Percentiles rank a stretch among this genome's conserved stretches.
Evolutionary conservation across 2,113 vertebrate species (phyloP).

Genomic region (Lagopus leucura): DNA sequence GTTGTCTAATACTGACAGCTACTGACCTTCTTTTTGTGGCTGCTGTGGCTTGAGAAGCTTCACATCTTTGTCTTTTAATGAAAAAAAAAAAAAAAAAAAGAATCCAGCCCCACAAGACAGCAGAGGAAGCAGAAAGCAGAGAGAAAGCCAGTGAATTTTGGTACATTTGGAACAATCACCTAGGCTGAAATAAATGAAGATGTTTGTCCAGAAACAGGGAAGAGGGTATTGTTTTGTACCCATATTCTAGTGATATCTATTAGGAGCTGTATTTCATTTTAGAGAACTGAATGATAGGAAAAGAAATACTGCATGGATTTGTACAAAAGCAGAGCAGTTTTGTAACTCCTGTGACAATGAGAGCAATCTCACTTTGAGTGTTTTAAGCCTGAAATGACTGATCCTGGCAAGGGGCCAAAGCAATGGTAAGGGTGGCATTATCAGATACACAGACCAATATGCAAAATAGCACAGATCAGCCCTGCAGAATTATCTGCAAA

Average conservation of each 20-base stretch:
- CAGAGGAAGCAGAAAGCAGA: background rate
- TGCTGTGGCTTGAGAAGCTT: background rate
- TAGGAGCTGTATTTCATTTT: background rate
- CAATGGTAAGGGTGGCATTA: background rate
- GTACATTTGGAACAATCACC: background rate
- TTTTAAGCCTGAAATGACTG: slow-evolving; percentile 10
- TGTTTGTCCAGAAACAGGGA: background rate
- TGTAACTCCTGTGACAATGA: rapidly evolving
- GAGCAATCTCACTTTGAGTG: background rate
- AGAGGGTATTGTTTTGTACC: background rate
- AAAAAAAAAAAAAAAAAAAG: background rate
- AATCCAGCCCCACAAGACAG: background rate
- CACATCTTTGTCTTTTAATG: background rate
- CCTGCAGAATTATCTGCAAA: background rate
- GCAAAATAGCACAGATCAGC: background rate
- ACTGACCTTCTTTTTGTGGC: background rate
- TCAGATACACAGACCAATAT: background rate
- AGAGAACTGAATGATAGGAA: background rate
- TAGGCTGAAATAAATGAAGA: background rate
- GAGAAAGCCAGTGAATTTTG: background rate
- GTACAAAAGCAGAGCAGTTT: background rate
- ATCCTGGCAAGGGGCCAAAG: background rate
- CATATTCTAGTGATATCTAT: background rate
- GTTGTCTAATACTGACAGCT: background rate
- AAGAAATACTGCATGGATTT: background rate